These are phyloP conservation scores for Leptobrachium leishanense DNA, from an alignment of 2,113 vertebrate genomes.

Conservation along the genomic window DNA sequence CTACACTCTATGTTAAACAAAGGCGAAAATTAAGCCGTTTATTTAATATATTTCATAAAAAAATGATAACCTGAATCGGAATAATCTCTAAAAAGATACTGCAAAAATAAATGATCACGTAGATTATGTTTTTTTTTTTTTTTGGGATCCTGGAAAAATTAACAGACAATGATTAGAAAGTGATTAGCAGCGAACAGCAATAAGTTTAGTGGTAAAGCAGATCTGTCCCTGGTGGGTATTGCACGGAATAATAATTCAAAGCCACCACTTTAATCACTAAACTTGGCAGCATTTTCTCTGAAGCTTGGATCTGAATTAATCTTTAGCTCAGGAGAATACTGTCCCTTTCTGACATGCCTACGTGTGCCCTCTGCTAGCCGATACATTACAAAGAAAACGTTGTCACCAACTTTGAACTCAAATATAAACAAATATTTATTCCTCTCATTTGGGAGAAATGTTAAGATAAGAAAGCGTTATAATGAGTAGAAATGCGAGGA, in stretches of 20 bases:
- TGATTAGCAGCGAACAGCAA: conserved; percentile 35
- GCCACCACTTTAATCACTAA: conserved; percentile 44
- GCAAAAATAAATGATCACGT: too few species aligned
- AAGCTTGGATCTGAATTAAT: conserved; percentile 45
- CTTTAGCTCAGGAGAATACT: conserved; percentile 43
- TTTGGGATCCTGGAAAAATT: conserved; percentile 26
- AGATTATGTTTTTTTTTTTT: background rate
- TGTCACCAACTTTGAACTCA: conserved; percentile 30
- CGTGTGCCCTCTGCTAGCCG: conserved; percentile 41
- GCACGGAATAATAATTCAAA: conserved; percentile 44
- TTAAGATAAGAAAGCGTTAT: conserved; percentile 29
- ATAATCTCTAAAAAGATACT: too few species aligned
- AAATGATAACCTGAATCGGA: too few species aligned
- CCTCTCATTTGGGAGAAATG: conserved; percentile 31
- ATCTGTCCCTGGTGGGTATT: conserved; percentile 36
- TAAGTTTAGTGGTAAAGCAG: conserved; percentile 43
- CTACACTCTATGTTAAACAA: too few species aligned
- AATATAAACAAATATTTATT: conserved; percentile 42
- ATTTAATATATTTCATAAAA: too few species aligned
- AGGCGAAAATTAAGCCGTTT: too few species aligned
- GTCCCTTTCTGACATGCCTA: conserved; percentile 45
- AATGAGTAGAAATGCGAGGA: background rate
- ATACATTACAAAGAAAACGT: conserved; percentile 43
- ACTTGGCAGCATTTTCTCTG: conserved; percentile 40
- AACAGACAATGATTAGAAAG: conserved; percentile 35